These are phyloP conservation scores for Limnephilus auricula DNA, from an alignment of 2,888 invertebrate genomes.

Conservation along the genomic window DNA sequence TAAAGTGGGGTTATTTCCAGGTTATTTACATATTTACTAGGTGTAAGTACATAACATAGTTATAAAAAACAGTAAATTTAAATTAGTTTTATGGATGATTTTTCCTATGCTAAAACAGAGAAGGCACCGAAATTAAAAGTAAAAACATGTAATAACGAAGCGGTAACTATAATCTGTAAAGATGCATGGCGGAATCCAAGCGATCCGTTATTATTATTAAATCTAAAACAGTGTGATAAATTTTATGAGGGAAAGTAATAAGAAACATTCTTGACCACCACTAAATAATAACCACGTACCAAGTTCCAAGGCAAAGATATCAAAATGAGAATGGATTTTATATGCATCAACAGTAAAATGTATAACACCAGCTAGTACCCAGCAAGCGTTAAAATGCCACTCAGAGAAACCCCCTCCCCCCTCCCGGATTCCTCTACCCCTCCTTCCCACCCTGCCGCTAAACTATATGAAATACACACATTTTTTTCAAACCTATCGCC, in stretches of 20 bases:
- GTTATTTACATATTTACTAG: not conserved
- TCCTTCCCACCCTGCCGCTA: too few relatives aligned
- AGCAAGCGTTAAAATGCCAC: too few relatives aligned
- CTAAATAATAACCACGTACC: slow-evolving; percentile 14
- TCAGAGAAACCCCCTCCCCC: too few relatives aligned
- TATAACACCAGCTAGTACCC: too few relatives aligned
- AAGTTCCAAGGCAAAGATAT: not conserved
- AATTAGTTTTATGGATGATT: not conserved
- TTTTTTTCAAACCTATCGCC: too few relatives aligned
- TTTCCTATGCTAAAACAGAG: not conserved
- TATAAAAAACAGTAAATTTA: not conserved
- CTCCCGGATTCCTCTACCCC: too few relatives aligned
- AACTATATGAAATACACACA: too few relatives aligned
- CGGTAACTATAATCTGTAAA: not conserved
- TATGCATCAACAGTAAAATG: not conserved
- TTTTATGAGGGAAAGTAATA: slow-evolving; percentile 25
- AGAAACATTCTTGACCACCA: slow-evolving; percentile 1
- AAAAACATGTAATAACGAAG: slow-evolving; percentile 1
- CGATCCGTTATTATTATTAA: not conserved
- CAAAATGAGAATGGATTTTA: not conserved
- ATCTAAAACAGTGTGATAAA: slow-evolving; percentile 23
- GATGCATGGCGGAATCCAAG: not conserved
- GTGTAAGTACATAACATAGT: not conserved
- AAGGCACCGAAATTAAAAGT: not conserved
- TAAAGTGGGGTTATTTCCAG: not conserved